These are phyloP conservation scores for Gallinago solitaria DNA, from an alignment of 2,797 vertebrate species.

Conservation along the genomic window DNA sequence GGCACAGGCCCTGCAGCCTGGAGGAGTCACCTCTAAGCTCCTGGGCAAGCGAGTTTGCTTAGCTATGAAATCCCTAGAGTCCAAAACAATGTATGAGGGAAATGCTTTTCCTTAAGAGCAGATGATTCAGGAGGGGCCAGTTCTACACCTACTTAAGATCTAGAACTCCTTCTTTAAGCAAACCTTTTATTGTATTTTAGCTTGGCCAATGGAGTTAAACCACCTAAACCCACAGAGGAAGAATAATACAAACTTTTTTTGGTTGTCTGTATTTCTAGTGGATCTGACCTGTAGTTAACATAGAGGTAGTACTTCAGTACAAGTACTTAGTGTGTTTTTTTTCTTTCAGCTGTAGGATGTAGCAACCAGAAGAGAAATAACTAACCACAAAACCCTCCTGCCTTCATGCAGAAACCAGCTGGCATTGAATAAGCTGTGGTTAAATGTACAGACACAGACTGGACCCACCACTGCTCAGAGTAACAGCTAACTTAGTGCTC, in stretches of 20 bases:
- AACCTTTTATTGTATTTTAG: not conserved
- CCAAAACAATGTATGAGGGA: not conserved
- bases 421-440: not conserved
- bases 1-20: not conserved
- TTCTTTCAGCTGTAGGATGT: not conserved
- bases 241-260: not conserved
- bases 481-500: not conserved
- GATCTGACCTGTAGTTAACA: too few relatives aligned
- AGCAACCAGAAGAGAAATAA: not conserved
- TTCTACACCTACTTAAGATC: not conserved
- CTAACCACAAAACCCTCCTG: not conserved
- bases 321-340: not conserved
- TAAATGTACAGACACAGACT: not conserved
- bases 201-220: not conserved
- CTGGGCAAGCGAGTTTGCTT: not conserved
- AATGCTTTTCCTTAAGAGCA: not conserved
- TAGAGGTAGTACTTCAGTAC: not conserved
- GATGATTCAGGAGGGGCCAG: not conserved
- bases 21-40: not conserved
- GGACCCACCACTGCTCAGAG: not conserved
- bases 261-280: not conserved
- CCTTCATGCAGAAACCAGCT: not conserved
- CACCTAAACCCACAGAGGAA: not conserved
- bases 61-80: not conserved
- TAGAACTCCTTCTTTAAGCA: not conserved